Conservation (phyloP, 2,797 vertebrate genomes). For the Luscinia megarhynchos region DNA sequence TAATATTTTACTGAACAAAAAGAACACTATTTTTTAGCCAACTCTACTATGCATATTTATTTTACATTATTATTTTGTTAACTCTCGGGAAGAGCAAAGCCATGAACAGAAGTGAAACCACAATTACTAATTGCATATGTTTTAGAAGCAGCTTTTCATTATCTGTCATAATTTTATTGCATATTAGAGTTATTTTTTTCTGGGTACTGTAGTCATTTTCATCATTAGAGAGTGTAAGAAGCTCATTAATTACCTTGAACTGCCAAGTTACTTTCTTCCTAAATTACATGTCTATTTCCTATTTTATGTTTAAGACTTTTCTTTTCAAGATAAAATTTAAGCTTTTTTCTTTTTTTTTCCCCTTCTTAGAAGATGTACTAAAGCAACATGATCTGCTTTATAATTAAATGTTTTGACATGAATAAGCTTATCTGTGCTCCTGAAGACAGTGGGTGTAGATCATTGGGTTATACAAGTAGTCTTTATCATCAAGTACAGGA, state of each 20-base stretch:
- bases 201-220: conserved; percentile 42
- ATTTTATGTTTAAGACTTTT: conserved; percentile 62
- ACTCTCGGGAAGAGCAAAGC: neutral
- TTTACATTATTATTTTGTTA: neutral
- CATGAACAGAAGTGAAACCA: conserved; percentile 17
- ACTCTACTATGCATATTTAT: neutral
- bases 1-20: neutral
- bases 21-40: neutral
- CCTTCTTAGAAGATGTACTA: conserved; percentile 54
- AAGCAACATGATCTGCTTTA: conserved; percentile 60
- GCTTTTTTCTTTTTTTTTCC: conserved; percentile 4
- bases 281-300: conserved; percentile 49
- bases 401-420: conserved; percentile 74
- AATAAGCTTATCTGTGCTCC: conserved; percentile 61
- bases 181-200: conserved; percentile 49
- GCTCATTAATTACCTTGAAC: conserved; percentile 72
- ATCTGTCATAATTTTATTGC: conserved; percentile 64
- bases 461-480: neutral
- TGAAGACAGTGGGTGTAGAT: conserved; percentile 37
- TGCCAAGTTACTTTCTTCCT: conserved; percentile 69
- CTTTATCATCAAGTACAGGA: neutral
- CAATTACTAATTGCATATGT: conserved; percentile 58
- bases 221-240: conserved; percentile 64
- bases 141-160: conserved; percentile 68
- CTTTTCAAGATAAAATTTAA: conserved; percentile 64